Evolutionary conservation across 2,113 vertebrate genomes (phyloP).

Genomic region (Hippocampus barbouri): DNA sequence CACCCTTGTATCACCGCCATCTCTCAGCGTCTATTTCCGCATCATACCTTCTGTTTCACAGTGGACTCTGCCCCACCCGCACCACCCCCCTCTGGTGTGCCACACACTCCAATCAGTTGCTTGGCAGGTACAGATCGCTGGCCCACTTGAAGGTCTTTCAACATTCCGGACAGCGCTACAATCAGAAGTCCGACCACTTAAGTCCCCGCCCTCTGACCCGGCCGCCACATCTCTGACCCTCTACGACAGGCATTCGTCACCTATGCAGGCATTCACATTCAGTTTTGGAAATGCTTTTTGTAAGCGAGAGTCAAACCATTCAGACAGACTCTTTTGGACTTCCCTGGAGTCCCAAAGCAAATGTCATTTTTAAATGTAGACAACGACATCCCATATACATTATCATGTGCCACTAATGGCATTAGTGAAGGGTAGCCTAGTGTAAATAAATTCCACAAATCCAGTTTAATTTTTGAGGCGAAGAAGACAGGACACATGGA

Average conservation of each 20-base stretch:
- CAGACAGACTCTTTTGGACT: conserved; percentile 29
- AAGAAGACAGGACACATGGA: neutral
- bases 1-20: conserved; percentile 28
- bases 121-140: conserved; percentile 39
- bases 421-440: neutral
- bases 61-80: conserved; percentile 24
- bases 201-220: conserved; percentile 14
- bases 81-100: conserved; percentile 36
- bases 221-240: conserved; percentile 28
- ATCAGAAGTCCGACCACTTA: conserved; percentile 40
- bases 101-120: conserved; percentile 49
- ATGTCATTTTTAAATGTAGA: conserved; percentile 1
- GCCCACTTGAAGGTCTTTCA: conserved; percentile 41
- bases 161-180: conserved; percentile 53
- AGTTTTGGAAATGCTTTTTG: conserved; percentile 38
- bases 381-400: neutral
- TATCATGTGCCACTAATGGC: neutral
- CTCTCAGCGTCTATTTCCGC: conserved; percentile 30
- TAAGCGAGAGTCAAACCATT: conserved; percentile 34
- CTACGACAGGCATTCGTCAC: conserved; percentile 49
- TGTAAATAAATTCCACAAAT: conserved; percentile 4
- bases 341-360: neutral
- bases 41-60: conserved; percentile 21
- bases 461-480: neutral
- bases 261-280: conserved; percentile 65